phyloP scores from a whole-genome alignment of 2,113 vertebrate genomes.

The Mystacornis crossleyi region DNA sequence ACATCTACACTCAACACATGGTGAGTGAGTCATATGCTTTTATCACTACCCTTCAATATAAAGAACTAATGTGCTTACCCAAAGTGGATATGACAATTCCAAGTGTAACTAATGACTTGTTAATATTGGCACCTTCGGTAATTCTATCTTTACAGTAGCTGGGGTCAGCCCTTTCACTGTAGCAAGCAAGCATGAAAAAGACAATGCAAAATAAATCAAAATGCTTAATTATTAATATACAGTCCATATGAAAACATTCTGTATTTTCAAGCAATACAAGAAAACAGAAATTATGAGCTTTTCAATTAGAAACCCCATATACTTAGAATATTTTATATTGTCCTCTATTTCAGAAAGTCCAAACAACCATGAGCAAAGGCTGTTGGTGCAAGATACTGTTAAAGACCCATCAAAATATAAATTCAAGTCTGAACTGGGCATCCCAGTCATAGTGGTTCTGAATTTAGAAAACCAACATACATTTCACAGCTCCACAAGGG shows the following conservation, averaged over 20 bases:
- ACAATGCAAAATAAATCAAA: background rate
- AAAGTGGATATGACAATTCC: constrained; percentile 97
- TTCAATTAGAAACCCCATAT: background rate
- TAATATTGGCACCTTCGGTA: constrained; percentile 97
- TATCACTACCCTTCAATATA: background rate
- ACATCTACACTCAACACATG: background rate
- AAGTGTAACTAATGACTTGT: constrained; percentile 95
- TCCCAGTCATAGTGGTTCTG: background rate
- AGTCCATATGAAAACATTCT: background rate
- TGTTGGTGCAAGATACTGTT: background rate
- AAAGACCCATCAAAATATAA: background rate
- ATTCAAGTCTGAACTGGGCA: background rate
- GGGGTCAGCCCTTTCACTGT: constrained; percentile 92
- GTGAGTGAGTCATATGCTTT: background rate
- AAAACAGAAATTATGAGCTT: background rate
- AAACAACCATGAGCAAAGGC: background rate
- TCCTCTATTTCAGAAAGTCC: background rate
- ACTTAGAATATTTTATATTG: background rate
- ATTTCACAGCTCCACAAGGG: background rate
- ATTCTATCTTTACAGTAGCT: constrained; percentile 94
- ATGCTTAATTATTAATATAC: background rate
- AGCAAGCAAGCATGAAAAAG: background rate
- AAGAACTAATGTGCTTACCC: constrained; percentile 76
- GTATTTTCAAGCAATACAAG: background rate
- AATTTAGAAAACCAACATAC: background rate